Conservation (phyloP, 1,140 invertebrate genomes). For the Hypsibius dujardini region DNA sequence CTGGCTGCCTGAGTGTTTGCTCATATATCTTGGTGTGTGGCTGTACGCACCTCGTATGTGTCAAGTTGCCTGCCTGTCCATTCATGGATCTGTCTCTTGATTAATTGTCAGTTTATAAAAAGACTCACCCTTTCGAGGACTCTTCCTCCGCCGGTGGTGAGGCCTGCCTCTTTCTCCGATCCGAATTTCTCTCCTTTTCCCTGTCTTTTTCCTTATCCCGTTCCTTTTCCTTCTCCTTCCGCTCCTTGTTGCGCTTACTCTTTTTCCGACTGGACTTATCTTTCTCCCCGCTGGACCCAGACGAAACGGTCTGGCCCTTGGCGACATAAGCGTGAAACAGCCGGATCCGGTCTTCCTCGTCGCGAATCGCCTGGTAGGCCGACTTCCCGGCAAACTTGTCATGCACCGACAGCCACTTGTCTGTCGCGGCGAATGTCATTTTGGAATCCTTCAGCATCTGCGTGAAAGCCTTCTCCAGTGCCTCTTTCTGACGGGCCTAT, state of each 20-base stretch:
- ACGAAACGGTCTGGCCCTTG: background rate
- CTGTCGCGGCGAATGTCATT: background rate
- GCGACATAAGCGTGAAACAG: background rate
- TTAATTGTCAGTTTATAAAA: too few species aligned
- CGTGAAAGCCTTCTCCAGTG: background rate
- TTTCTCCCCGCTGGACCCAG: background rate
- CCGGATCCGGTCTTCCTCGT: background rate
- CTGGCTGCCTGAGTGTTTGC: too few species aligned
- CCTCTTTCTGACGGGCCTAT: background rate
- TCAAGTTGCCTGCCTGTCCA: too few species aligned
- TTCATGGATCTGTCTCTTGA: too few species aligned
- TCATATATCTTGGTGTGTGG: too few species aligned
- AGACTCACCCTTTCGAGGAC: too few species aligned
- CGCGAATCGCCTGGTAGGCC: background rate
- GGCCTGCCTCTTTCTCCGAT: too few species aligned
- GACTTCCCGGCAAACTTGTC: background rate
- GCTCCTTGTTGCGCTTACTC: slow-evolving; percentile 8
- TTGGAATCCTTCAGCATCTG: background rate
- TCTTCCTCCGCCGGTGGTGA: too few species aligned
- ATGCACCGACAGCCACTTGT: background rate
- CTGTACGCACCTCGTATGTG: too few species aligned
- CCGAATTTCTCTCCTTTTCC: background rate
- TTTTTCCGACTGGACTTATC: background rate
- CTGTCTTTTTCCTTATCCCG: background rate
- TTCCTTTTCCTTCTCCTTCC: background rate